Evolutionary conservation across 2,113 vertebrate genomes (phyloP).

Genomic region (Tachuris rubrigastra): DNA sequence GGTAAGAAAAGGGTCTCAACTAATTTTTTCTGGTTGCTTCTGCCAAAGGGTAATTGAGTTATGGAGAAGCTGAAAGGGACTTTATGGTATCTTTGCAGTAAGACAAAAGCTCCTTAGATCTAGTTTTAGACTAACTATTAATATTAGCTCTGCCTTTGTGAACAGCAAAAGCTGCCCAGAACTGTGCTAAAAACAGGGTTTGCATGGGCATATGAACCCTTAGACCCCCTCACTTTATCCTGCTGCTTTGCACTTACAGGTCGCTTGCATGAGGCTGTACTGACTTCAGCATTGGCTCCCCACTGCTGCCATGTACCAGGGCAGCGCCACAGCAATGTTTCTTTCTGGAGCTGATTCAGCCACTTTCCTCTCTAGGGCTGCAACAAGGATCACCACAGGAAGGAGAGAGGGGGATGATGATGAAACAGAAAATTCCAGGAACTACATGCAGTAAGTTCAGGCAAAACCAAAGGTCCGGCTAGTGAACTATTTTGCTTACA

Average conservation of each 20-base stretch:
- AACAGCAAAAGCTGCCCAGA: background rate
- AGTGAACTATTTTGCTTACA: background rate
- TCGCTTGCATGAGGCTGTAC: rapidly evolving
- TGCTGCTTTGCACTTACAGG: background rate
- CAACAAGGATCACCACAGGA: background rate
- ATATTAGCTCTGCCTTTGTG: background rate
- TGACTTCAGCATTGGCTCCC: too few species aligned
- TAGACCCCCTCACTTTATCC: background rate
- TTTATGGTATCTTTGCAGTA: background rate
- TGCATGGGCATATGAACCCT: background rate
- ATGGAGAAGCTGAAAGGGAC: background rate
- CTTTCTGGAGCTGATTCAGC: background rate
- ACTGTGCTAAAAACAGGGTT: background rate
- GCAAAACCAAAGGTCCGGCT: background rate
- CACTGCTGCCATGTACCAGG: background rate
- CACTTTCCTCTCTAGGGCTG: background rate
- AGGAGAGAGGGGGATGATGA: background rate
- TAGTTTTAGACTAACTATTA: background rate
- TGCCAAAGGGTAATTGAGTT: background rate
- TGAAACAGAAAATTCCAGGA: background rate
- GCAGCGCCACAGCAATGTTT: background rate
- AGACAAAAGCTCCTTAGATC: background rate
- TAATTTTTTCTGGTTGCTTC: background rate
- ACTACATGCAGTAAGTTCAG: background rate
- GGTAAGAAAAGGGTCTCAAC: background rate